Base-by-base conservation (phyloP, 1,140 invertebrate genomes). In the Neodiprion virginianus region DNA sequence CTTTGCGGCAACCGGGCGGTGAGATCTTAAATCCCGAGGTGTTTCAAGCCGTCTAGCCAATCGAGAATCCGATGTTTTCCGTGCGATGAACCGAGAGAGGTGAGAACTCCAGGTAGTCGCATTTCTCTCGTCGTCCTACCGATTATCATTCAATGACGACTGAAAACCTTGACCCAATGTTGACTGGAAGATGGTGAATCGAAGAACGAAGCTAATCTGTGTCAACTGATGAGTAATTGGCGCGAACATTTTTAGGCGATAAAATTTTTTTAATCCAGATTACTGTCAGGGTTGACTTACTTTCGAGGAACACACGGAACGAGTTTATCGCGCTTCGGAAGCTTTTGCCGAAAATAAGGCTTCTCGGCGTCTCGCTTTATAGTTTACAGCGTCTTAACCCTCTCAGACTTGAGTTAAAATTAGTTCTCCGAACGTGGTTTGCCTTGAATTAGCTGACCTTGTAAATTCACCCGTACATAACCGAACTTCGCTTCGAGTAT, bases 331-430 rank as follows among this genome's bases (percentile, higher is more conserved):
- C 53, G 53, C 53, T 61, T 61, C 53, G 53, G n/a, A 61, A 61
- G 53, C 53, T 61, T 17, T 61, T 14, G 53, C 11, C 53, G 53
- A 61, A 61, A 61, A 61, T 61, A 4, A 12, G 53, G 53, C 53
- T 5, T 12, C 28, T 61, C 53, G 53, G 53, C 53, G 53, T 12
- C 28, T 40, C 28, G 53, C 5, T 61, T 61, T 61, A 61, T 17
- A 17, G 53, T 61, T 61, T 7, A 17, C 53, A 12, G 53, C n/a
- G 11, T 61, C 53, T 14, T 14, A 12, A 61, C n/a, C 53, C 53
- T 17, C n/a, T 61, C 53, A 61, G 53, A 61, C n/a, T 61, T 61
- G 11, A 61, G 53, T 61, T 61, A 61, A 61, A 61, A 61, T 61
- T 61, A 61, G 5, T 61, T 61, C 53, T 61, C 53, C 8, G n/a